These are phyloP conservation scores for Sacculina carcini DNA, from an alignment of 2,888 invertebrate genomes.

Conservation along the genomic window DNA sequence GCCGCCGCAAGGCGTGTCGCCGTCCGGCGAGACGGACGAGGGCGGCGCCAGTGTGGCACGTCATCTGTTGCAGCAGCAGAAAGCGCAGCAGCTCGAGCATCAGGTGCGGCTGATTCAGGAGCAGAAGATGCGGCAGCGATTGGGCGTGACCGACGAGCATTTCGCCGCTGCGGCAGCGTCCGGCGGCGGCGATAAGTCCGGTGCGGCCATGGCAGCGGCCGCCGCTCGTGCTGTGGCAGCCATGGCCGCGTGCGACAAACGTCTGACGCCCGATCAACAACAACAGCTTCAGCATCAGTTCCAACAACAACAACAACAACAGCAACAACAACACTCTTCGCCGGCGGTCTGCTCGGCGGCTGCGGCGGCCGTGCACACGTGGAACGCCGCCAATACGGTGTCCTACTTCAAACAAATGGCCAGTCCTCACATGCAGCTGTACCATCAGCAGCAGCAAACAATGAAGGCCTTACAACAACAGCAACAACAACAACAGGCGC, in stretches of 20 bases:
- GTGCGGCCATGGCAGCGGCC: too few relatives aligned
- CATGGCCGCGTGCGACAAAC: too few relatives aligned
- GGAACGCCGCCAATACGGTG: background rate
- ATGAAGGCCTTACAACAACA: constrained; percentile 1
- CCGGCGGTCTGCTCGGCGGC: background rate
- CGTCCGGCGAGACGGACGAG: background rate
- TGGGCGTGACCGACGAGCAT: too few relatives aligned
- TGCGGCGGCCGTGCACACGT: background rate
- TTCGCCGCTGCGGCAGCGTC: too few relatives aligned
- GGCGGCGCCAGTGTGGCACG: background rate
- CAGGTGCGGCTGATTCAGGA: background rate
- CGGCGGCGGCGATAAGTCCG: too few relatives aligned
- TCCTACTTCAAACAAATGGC: constrained; percentile 1
- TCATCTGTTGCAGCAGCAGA: background rate
- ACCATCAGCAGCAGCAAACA: background rate
- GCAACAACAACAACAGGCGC: background rate
- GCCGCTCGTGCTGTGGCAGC: too few relatives aligned
- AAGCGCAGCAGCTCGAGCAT: background rate
- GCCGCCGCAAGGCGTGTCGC: background rate
- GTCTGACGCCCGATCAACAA: background rate
- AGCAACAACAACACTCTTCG: background rate
- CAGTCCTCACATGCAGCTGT: constrained; percentile 1
- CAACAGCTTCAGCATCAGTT: background rate
- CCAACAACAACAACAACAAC: background rate
- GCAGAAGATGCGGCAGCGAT: background rate